These are phyloP conservation scores for Galeopsomyia nigrocyanea DNA, from an alignment of 2,888 invertebrate species.

Conservation along the genomic window DNA sequence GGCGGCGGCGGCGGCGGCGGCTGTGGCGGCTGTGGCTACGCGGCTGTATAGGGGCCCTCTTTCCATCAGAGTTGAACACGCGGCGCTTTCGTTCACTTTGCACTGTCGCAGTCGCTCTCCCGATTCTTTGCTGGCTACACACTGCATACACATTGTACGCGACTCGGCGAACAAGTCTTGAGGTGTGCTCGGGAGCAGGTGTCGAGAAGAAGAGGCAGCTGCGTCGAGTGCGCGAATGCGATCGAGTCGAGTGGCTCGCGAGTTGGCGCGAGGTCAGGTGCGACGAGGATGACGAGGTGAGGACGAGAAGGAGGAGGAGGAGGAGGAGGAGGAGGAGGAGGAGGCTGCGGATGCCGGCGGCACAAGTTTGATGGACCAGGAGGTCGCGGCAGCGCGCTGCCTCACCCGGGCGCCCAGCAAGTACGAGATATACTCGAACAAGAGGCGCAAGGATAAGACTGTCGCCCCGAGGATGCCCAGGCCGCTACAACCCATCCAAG, in stretches of 20 bases:
- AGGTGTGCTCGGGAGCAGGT: too few species aligned
- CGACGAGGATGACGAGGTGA: constrained; percentile 9
- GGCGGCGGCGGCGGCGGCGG: not conserved
- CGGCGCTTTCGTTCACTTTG: not conserved
- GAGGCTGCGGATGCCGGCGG: too few species aligned
- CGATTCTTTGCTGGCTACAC: not conserved
- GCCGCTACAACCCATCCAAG: constrained; percentile 62
- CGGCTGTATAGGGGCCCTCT: not conserved
- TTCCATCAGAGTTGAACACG: not conserved
- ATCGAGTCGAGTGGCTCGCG: not conserved
- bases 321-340: too few species aligned
- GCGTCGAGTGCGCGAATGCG: constrained; percentile 1
- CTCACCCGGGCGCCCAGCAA: constrained; percentile 44
- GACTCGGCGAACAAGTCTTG: too few species aligned
- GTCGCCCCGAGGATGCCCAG: not conserved
- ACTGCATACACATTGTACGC: too few species aligned
- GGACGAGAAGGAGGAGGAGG: too few species aligned
- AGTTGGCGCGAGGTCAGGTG: not conserved
- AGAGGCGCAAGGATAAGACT: constrained; percentile 33
- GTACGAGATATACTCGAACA: constrained; percentile 49
- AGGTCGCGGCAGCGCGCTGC: constrained; percentile 43
- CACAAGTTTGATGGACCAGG: constrained; percentile 46
- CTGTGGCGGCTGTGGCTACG: not conserved
- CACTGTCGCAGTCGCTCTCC: not conserved
- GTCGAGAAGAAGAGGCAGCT: not conserved